A percentile compares a stretch with the other conserved stretches of the same genome.
phyloP scores from a whole-genome alignment of 2,888 invertebrate genomes.

The Podotricha telesiphe region DNA sequence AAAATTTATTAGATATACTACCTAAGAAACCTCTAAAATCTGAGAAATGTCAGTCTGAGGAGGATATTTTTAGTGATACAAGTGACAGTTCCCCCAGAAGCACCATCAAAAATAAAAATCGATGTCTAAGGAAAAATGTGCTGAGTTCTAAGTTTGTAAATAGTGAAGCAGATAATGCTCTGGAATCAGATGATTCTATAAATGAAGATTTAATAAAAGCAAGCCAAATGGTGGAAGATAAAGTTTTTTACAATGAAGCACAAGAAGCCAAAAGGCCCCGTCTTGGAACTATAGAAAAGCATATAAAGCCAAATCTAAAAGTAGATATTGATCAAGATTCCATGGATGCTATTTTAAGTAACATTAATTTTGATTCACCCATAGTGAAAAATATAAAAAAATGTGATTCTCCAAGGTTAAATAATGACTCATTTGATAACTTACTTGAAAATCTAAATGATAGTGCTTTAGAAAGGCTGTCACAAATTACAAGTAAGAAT shows the following conservation, averaged over 20 bases:
- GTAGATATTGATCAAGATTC: slow-evolving; percentile 69
- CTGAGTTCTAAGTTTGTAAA: slow-evolving; percentile 73
- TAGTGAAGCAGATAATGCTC: slow-evolving; percentile 65
- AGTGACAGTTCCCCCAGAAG: slow-evolving; percentile 70
- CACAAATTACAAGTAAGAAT: slow-evolving; percentile 65
- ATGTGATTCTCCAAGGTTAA: slow-evolving; percentile 59
- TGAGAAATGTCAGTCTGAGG: slow-evolving; percentile 65
- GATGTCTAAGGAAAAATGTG: slow-evolving; percentile 72
- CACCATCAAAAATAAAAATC: slow-evolving; percentile 57
- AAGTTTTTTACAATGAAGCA: slow-evolving; percentile 56
- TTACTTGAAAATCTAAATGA: slow-evolving; percentile 76
- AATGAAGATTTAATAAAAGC: slow-evolving; percentile 78
- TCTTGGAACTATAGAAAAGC: slow-evolving; percentile 49
- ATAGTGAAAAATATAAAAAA: slow-evolving; percentile 58
- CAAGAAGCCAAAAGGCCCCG: slow-evolving; percentile 56
- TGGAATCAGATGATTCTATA: slow-evolving; percentile 80
- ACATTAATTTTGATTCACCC: slow-evolving; percentile 70
- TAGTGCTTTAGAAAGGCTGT: slow-evolving; percentile 70
- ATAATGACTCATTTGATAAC: slow-evolving; percentile 79
- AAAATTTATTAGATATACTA: slow-evolving; percentile 70
- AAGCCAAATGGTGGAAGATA: slow-evolving; percentile 77
- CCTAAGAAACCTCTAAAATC: slow-evolving; percentile 50
- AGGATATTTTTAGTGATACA: slow-evolving; percentile 70
- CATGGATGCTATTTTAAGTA: slow-evolving; percentile 71
- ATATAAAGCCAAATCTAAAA: slow-evolving; percentile 50